These are phyloP conservation scores for Brachionus asplanchnoidis DNA, from an alignment of 1,140 invertebrate genomes.

Conservation along the genomic window DNA sequence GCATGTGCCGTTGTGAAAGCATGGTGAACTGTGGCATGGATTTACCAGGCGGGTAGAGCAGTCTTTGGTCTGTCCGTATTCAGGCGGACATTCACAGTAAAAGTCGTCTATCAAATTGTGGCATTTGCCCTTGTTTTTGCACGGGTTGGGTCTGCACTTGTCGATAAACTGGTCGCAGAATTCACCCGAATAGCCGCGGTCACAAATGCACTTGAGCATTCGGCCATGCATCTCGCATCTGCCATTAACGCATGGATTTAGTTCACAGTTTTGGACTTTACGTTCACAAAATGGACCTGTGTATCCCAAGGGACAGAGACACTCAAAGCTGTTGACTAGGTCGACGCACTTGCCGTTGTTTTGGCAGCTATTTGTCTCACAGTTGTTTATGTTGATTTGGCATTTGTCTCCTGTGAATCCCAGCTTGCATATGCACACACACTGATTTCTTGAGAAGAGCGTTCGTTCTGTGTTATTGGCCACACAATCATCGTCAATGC, in stretches of 20 bases:
- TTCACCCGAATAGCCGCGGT: conserved; percentile 9
- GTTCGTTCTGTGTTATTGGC: conserved; percentile 3
- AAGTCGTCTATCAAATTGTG: conserved; percentile 38
- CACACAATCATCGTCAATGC: conserved; percentile 1
- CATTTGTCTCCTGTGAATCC: conserved; percentile 41
- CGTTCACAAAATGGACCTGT: conserved; percentile 37
- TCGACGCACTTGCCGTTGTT: conserved; percentile 40
- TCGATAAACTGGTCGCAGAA: conserved; percentile 23
- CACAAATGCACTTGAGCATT: background rate
- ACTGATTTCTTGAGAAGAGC: conserved; percentile 6
- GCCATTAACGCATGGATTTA: conserved; percentile 70
- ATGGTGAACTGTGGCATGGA: conserved; percentile 24
- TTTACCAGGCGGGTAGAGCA: background rate
- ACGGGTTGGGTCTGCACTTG: conserved; percentile 32
- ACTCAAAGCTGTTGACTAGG: conserved; percentile 8
- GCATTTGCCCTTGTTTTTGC: conserved; percentile 37
- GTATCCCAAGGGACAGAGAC: conserved; percentile 29
- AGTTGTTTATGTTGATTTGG: conserved; percentile 38
- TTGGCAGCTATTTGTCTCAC: conserved; percentile 27
- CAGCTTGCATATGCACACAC: conserved; percentile 43
- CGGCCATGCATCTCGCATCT: conserved; percentile 52
- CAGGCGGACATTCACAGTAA: conserved; percentile 26
- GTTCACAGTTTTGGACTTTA: conserved; percentile 11
- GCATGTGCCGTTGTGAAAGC: conserved; percentile 35
- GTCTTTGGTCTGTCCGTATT: conserved; percentile 4